Conservation (phyloP, 2,113 vertebrate genomes). For the Brevimyrus niger region DNA sequence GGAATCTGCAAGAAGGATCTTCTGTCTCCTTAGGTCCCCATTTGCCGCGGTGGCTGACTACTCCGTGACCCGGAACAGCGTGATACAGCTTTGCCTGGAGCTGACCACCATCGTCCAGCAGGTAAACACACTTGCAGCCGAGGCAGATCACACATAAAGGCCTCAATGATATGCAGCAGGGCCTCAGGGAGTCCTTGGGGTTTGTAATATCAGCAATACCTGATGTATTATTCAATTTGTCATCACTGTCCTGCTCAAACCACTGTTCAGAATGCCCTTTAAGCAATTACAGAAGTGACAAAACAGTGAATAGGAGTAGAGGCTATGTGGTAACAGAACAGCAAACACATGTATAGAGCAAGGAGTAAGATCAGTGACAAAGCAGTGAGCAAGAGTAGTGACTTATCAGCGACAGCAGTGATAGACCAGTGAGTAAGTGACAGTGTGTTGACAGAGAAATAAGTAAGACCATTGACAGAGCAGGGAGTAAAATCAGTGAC, state of each 20-base stretch:
- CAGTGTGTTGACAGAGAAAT: too few species aligned
- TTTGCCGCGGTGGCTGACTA: conserved; percentile 96
- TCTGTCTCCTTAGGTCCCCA: conserved; percentile 78
- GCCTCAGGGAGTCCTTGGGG: neutral
- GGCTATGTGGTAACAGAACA: neutral
- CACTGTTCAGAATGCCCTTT: neutral
- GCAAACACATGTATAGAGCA: neutral
- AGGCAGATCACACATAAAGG: neutral
- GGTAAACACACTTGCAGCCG: conserved; percentile 51
- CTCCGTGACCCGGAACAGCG: conserved; percentile 87
- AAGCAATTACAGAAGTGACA: neutral
- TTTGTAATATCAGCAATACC: neutral
- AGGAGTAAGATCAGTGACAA: neutral
- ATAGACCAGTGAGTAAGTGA: neutral
- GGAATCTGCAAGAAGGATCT: conserved; percentile 46
- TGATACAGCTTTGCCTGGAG: conserved; percentile 94
- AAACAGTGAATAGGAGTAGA: neutral
- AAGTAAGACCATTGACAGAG: neutral
- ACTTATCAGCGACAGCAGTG: neutral
- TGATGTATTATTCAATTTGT: neutral
- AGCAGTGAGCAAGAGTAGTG: neutral
- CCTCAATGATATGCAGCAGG: neutral
- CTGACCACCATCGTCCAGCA: conserved; percentile 94
- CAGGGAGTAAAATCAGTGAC: neutral
- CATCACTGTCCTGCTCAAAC: neutral